A percentile compares a stretch with the other conserved stretches of the same genome.
Evolutionary conservation across 2,113 vertebrate genomes (phyloP).

Genomic region (Nannobrachium achirus): DNA sequence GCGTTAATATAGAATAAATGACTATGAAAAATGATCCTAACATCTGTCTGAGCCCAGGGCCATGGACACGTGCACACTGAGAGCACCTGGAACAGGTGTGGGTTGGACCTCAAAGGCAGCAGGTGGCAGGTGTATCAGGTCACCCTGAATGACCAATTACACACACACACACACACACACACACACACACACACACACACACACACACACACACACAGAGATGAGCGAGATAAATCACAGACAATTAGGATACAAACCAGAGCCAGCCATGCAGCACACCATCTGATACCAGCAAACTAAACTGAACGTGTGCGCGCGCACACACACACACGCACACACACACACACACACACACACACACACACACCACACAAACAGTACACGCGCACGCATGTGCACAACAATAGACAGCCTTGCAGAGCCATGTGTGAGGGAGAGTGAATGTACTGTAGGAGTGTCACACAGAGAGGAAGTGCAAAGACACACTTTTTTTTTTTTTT

Average conservation of each 20-base stretch:
- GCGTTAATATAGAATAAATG: no score
- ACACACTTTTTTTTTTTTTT: no score
- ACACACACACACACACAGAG: conserved; percentile 9
- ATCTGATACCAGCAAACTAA: background rate
- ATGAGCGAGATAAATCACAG: conserved; percentile 39
- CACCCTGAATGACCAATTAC: conserved; percentile 16
- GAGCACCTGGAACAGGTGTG: conserved; percentile 6
- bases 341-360: background rate
- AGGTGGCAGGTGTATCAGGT: conserved; percentile 28
- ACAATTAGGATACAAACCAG: conserved; percentile 39
- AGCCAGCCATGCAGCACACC: conserved; percentile 1
- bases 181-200: conserved; percentile 28
- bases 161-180: background rate
- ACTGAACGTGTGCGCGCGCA: conserved; percentile 6
- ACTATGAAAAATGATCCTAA: no score
- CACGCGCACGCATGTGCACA: background rate
- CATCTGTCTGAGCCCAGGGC: background rate
- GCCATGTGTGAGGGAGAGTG: no score
- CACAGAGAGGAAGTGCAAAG: no score
- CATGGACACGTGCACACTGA: background rate
- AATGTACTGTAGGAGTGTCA: no score
- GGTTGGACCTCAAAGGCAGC: background rate
- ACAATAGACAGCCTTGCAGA: conserved; percentile 6
- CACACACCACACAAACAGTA: conserved; percentile 2
- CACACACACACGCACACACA: conserved; percentile 1